phyloP scores from a whole-genome alignment of 2,888 invertebrate species.

The Schizaphis graminum region DNA sequence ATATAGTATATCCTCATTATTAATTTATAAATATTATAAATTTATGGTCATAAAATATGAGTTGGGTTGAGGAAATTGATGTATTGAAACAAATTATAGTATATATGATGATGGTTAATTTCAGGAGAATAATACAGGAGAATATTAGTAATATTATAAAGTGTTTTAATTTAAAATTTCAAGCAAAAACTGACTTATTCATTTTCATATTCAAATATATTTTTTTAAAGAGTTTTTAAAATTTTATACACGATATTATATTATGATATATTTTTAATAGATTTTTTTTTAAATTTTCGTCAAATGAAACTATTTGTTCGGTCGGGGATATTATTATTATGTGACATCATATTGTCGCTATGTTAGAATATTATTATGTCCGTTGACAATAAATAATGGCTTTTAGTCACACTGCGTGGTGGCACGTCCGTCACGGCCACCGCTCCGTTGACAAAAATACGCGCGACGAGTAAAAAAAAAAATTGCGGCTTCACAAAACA shows the following conservation, averaged over 20 bases:
- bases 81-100: neutral
- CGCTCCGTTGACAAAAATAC: neutral
- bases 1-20: neutral
- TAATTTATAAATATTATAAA: neutral
- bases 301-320: neutral
- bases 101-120: neutral
- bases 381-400: conserved; percentile 62
- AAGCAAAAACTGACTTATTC: neutral
- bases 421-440: neutral
- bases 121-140: neutral
- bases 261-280: neutral
- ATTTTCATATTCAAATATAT: neutral
- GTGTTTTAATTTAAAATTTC: neutral
- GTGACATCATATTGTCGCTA: neutral
- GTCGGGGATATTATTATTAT: neutral
- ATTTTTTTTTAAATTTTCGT: neutral
- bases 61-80: neutral
- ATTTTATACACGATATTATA: neutral
- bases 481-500: neutral
- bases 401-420: conserved; percentile 23
- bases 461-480: conserved; percentile 24
- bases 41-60: neutral
- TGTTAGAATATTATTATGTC: conserved; percentile 5
- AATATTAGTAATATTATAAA: neutral
- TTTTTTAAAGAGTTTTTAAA: neutral